Evolutionary conservation across 1,140 invertebrate genomes (phyloP), one percentile per base, ranked within the genome.

Genomic region (Diabrotica undecimpunctata): DNA sequence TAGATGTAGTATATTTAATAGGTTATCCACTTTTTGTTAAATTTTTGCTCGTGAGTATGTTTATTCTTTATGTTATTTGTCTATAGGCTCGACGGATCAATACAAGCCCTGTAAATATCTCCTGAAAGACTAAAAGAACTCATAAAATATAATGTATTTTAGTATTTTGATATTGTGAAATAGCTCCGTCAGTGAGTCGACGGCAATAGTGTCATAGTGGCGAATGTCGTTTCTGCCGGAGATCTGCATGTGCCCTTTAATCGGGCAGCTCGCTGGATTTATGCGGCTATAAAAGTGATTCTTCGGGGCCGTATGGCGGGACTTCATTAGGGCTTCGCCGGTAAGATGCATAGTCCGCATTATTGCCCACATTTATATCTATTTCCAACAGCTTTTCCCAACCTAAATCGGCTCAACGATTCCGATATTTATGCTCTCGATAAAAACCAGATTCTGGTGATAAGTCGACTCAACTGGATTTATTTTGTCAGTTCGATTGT

Each of bases 281-380:
- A 74, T 74, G 62, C 58, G 63, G 54, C 72, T 68, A 72, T 74
- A 74, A 74, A 74, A 71, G 65, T 69, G 69, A 74, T 74, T 74
- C 72, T 70, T 74, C 71, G 58, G 62, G 54, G 66, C 67, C 66
- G 66, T 72, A 69, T 67, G 71, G 60, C 61, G 71, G 72, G 71
- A 74, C 72, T 74, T 72, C 71, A 74, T 74, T 74, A 72, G 71
- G 72, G 67, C 61, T 46, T 46, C 41, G 8, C 41, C 41, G 41
- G 70, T 66, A 70, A 72, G 70, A 70, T 68, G 63, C 66, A 70
- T 72, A 66, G 66, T 62, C 68, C 62, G 61, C 66, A 64, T 72
- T 72, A 72, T 72, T 72, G 68, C 70, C 68, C 56, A 72, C 70
- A 72, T 70, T 72, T 72, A 66, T 70, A 68, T 72, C 68, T 68